Conservation (phyloP, 2,888 invertebrate species). For the Eupithecia tripunctaria region DNA sequence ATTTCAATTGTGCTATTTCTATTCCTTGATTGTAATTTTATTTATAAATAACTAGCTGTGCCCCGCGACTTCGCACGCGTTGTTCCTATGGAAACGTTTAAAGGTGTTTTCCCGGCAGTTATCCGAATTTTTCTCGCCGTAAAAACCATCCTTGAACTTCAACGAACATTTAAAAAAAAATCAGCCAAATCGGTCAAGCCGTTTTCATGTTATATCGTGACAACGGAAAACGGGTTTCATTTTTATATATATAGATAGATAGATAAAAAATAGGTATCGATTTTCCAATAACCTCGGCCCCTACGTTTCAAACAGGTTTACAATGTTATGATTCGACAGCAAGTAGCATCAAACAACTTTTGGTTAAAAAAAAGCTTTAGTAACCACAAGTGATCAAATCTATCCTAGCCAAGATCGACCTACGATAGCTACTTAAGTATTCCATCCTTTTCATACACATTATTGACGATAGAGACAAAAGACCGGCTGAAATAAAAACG, state of each 20-base stretch:
- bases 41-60: no score
- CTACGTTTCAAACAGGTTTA: background rate
- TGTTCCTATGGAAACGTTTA: no score
- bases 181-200: no score
- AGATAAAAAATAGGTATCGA: no score
- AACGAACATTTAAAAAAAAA: no score
- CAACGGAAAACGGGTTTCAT: no score
- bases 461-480: conserved; percentile 45
- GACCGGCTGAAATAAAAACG: conserved; percentile 49
- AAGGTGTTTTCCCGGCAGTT: no score
- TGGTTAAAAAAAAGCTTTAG: conserved; percentile 62
- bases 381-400: conserved; percentile 57
- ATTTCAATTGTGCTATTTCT: background rate
- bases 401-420: conserved; percentile 41
- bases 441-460: conserved; percentile 48
- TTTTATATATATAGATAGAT: no score
- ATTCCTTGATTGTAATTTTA: background rate
- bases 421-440: conserved; percentile 40
- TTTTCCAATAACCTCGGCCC: background rate
- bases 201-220: no score
- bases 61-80: no score
- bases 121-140: no score
- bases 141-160: no score
- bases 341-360: conserved; percentile 12
- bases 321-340: background rate